Evolutionary conservation across 2,888 invertebrate genomes (phyloP).

Genomic region (Catocala nupta): DNA sequence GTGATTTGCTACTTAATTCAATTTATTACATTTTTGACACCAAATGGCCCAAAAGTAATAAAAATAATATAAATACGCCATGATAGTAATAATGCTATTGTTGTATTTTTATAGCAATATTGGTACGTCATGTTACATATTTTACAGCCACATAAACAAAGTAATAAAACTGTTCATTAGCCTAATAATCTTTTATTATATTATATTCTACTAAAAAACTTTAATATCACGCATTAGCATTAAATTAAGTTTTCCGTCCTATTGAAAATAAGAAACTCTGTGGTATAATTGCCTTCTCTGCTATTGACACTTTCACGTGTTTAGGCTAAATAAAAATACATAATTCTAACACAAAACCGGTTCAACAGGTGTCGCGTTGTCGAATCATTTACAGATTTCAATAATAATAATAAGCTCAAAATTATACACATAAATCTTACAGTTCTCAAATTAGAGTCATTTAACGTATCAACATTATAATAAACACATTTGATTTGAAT

Average conservation of each 20-base stretch:
- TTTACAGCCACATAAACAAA: constrained; percentile 6
- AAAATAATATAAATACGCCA: neutral
- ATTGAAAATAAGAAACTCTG: constrained; percentile 13
- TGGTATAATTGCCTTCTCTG: constrained; percentile 1
- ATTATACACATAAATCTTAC: constrained; percentile 44
- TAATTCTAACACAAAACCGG: constrained; percentile 19
- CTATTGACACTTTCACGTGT: constrained; percentile 31
- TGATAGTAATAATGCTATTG: neutral
- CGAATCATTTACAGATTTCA: constrained; percentile 6
- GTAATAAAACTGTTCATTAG: constrained; percentile 11
- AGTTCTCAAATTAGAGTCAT: constrained; percentile 35
- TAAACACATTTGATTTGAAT: constrained; percentile 33
- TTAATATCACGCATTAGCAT: constrained; percentile 30
- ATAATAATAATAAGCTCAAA: constrained; percentile 18
- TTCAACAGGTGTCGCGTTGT: constrained; percentile 29
- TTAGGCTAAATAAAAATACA: constrained; percentile 9
- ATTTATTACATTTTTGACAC: neutral
- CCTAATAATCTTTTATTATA: constrained; percentile 10
- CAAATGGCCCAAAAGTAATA: neutral
- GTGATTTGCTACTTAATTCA: neutral
- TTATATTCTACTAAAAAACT: constrained; percentile 24
- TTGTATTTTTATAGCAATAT: neutral
- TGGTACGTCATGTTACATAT: neutral
- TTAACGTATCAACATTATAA: constrained; percentile 35
- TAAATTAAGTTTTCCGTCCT: constrained; percentile 28